Evolutionary conservation across 1,140 invertebrate species (phyloP).

Genomic region (Propsilocerus akamusi): DNA sequence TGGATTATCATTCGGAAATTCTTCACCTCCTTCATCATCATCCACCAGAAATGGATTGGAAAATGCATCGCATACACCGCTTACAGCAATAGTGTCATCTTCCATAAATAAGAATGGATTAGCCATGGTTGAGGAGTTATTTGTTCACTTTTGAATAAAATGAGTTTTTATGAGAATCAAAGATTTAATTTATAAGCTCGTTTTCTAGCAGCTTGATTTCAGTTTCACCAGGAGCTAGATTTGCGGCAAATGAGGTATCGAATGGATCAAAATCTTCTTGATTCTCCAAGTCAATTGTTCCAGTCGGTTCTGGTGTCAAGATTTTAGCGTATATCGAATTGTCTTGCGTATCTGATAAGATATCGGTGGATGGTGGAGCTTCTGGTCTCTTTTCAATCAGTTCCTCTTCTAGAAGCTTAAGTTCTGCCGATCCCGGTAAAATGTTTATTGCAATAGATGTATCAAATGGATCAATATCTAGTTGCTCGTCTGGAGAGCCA

Average conservation of each 20-base stretch:
- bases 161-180: slow-evolving; percentile 8
- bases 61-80: too few relatives aligned
- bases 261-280: slow-evolving; percentile 42
- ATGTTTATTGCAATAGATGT: slow-evolving; percentile 58
- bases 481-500: slow-evolving; percentile 8
- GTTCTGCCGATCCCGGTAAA: slow-evolving; percentile 52
- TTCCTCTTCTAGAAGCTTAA: slow-evolving; percentile 56
- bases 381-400: slow-evolving; percentile 27
- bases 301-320: not conserved
- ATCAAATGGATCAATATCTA: slow-evolving; percentile 55
- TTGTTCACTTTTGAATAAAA: slow-evolving; percentile 5
- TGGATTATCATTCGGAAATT: slow-evolving; percentile 34
- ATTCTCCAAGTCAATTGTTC: slow-evolving; percentile 12
- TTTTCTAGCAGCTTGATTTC: slow-evolving; percentile 48
- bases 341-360: not conserved
- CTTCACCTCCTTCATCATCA: slow-evolving; percentile 17
- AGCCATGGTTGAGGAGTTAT: slow-evolving; percentile 28
- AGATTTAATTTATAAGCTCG: slow-evolving; percentile 14
- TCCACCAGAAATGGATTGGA: slow-evolving; percentile 57
- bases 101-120: slow-evolving; percentile 61
- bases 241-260: slow-evolving; percentile 55
- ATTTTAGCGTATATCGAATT: not conserved
- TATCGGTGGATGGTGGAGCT: not conserved
- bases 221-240: slow-evolving; percentile 53
- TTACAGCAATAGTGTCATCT: too few relatives aligned